Conservation (phyloP, 2,888 invertebrate genomes). For the Augochlorella aurata region DNA sequence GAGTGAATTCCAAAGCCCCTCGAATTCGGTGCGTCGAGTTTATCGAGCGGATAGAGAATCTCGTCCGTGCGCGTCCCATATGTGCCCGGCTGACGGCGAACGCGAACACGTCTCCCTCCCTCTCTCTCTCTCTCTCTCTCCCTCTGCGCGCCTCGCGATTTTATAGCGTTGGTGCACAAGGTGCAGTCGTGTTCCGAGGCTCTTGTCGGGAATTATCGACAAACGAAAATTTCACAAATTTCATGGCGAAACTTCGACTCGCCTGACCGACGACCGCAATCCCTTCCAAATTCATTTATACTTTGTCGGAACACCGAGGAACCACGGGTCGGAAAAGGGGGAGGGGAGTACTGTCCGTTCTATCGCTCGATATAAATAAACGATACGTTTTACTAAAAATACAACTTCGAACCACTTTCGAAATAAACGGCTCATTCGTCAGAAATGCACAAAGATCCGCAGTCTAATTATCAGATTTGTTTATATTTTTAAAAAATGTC, state of each 20-base stretch:
- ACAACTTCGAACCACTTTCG: too few species aligned
- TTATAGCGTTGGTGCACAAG: not conserved
- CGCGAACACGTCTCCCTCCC: too few species aligned
- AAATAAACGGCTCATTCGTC: too few species aligned
- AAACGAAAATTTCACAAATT: slow-evolving; percentile 45
- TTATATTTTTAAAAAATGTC: too few species aligned
- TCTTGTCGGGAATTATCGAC: slow-evolving; percentile 39
- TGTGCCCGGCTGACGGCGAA: not conserved
- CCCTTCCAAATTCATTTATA: slow-evolving; percentile 43
- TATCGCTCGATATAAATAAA: too few species aligned
- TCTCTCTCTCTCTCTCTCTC: too few species aligned
- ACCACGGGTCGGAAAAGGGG: not conserved
- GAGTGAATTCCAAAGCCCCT: slow-evolving; percentile 63
- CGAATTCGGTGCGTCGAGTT: slow-evolving; percentile 65
- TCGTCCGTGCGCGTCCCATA: slow-evolving; percentile 43
- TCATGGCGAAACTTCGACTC: slow-evolving; percentile 26
- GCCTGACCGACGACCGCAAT: not conserved
- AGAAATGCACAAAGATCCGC: too few species aligned
- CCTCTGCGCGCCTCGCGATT: too few species aligned
- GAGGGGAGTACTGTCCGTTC: not conserved
- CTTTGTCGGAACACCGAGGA: not conserved
- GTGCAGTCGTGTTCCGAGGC: not conserved
- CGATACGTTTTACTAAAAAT: too few species aligned
- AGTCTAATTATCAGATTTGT: too few species aligned
- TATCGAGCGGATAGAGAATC: slow-evolving; percentile 67